Conservation (phyloP, 2,888 invertebrate genomes). For the Polymixis flavicincta region DNA sequence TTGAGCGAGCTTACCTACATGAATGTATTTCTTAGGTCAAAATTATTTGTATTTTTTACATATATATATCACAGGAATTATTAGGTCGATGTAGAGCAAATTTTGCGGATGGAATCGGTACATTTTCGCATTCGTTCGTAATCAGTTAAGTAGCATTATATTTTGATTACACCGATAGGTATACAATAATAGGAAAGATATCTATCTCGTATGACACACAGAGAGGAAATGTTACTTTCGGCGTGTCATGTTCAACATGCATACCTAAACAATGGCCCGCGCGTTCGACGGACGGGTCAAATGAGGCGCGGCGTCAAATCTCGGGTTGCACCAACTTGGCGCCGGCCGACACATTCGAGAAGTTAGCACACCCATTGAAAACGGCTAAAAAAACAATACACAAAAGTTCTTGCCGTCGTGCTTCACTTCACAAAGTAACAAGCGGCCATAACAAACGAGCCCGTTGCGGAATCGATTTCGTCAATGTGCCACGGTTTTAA, state of each 20-base stretch:
- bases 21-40: neutral
- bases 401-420: conserved; percentile 78
- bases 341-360: conserved; percentile 84
- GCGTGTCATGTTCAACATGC: conserved; percentile 80
- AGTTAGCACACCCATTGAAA: conserved; percentile 84
- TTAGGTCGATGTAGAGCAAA: neutral
- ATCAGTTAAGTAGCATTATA: conserved; percentile 18
- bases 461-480: conserved; percentile 72
- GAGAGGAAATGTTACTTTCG: conserved; percentile 76
- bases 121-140: neutral
- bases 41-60: neutral
- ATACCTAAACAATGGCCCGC: conserved; percentile 84
- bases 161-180: conserved; percentile 47
- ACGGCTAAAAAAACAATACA: conserved; percentile 78
- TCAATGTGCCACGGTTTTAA: conserved; percentile 43
- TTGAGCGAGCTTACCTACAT: conserved; percentile 36
- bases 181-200: conserved; percentile 64
- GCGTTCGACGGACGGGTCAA: conserved; percentile 84
- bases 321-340: conserved; percentile 88
- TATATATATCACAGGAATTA: neutral
- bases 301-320: conserved; percentile 87
- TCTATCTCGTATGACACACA: conserved; percentile 73
- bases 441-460: conserved; percentile 82
- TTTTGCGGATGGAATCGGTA: neutral
- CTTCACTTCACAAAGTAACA: conserved; percentile 84